Evolutionary conservation across 1,140 invertebrate genomes (phyloP), one percentile per base, ranked within the genome.

Genomic region (Pachypsylla venusta): DNA sequence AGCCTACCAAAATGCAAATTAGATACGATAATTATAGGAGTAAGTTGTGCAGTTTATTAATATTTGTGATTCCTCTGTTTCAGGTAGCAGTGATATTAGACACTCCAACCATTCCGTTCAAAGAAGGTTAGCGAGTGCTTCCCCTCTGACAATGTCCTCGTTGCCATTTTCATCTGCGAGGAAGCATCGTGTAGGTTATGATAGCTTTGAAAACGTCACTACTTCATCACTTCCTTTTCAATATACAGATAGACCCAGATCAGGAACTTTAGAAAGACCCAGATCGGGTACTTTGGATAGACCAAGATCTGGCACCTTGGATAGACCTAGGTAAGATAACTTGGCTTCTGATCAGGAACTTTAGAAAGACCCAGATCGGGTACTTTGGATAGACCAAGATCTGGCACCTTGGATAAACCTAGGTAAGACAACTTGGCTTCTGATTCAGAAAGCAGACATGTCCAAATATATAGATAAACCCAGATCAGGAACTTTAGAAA

Each of bases 1-100:
- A n/a, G n/a, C n/a, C n/a, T n/a, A n/a, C n/a, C n/a, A n/a, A n/a
- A n/a, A n/a, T n/a, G n/a, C n/a, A n/a, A n/a, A n/a, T n/a, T n/a
- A n/a, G n/a, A n/a, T n/a, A n/a, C n/a, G n/a, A n/a, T n/a, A n/a
- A n/a, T n/a, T n/a, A n/a, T n/a, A n/a, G n/a, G n/a, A n/a, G n/a
- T n/a, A n/a, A n/a, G n/a, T n/a, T n/a, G n/a, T n/a, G n/a, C n/a
- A n/a, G n/a, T n/a, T n/a, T n/a, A n/a, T n/a, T n/a, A 39, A 56
- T 42, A 24, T 54, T 63, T 25, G 25, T 28, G 54, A 22, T 22
- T 58, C 22, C 56, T 59, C 35, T 56, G 62, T 66, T 63, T 22
- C 66, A 81, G 79, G 79, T 71, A 80, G 75, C 60, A 79, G 74
- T 57, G 79, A 81, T 64, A 72, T 81, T 2, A 74, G 76, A 19